Percentiles rank a stretch among this genome's conserved stretches.
phyloP scores from a whole-genome alignment of 1,140 invertebrate species.

The Zaprionus inermis region DNA sequence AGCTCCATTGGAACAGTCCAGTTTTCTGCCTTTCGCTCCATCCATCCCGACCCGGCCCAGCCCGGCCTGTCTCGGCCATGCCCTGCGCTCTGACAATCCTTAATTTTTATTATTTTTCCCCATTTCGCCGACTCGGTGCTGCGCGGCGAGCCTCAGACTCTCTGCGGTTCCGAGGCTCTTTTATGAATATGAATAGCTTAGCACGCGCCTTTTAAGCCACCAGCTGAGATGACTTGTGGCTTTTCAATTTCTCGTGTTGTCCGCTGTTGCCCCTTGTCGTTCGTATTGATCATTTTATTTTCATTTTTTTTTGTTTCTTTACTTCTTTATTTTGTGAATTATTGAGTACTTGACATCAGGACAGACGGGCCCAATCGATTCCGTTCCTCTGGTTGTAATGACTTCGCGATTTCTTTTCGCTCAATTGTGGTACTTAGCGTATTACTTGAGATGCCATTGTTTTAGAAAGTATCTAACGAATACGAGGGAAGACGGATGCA shows the following conservation, averaged over 20 bases:
- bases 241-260: constrained; percentile 80
- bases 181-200: constrained; percentile 83
- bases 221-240: constrained; percentile 82
- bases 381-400: constrained; percentile 56
- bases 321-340: constrained; percentile 59
- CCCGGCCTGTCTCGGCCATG: constrained; percentile 3
- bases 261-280: constrained; percentile 59
- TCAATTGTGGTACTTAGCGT: constrained; percentile 63
- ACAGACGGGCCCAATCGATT: constrained; percentile 45
- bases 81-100: constrained; percentile 56
- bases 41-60: background rate
- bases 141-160: constrained; percentile 21
- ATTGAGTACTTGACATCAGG: constrained; percentile 69
- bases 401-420: constrained; percentile 64
- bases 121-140: constrained; percentile 42
- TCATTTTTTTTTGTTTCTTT: constrained; percentile 38
- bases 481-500: constrained; percentile 10
- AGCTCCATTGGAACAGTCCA: constrained; percentile 49
- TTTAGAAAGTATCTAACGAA: constrained; percentile 68
- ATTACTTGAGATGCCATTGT: constrained; percentile 70
- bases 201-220: constrained; percentile 82
- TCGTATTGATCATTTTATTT: constrained; percentile 77
- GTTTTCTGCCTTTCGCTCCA: constrained; percentile 33
- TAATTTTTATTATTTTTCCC: constrained; percentile 53
- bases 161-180: constrained; percentile 62